Conservation (phyloP, 2,113 vertebrate species). For the Chionomys nivalis region DNA sequence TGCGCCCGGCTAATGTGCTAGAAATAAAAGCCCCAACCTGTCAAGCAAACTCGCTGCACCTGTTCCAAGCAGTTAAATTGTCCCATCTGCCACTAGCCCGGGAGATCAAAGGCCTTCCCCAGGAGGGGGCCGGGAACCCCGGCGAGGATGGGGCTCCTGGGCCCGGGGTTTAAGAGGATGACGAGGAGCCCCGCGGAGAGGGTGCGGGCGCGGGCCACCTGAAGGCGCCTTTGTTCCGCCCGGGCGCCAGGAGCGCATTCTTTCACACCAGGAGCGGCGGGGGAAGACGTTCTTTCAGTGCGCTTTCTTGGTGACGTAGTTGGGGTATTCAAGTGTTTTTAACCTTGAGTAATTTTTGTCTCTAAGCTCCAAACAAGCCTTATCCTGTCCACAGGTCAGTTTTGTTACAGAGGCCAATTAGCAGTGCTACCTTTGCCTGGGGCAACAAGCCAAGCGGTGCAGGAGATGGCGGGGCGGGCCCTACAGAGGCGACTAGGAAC, state of each 20-base stretch:
- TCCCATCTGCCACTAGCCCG: slow-evolving; percentile 87
- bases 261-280: slow-evolving; percentile 85
- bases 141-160: slow-evolving; percentile 76
- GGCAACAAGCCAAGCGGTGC: slow-evolving; percentile 97
- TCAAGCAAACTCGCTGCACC: slow-evolving; percentile 88
- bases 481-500: slow-evolving; percentile 94
- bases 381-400: slow-evolving; percentile 98
- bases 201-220: slow-evolving; percentile 81
- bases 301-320: slow-evolving; percentile 87
- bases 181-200: slow-evolving; percentile 45
- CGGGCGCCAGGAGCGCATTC: slow-evolving; percentile 86
- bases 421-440: slow-evolving; percentile 98
- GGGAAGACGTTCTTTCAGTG: slow-evolving; percentile 90
- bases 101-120: slow-evolving; percentile 88
- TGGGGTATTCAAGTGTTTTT: slow-evolving; percentile 89
- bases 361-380: slow-evolving; percentile 94
- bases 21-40: slow-evolving; percentile 88
- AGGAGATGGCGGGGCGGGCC: slow-evolving; percentile 93
- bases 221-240: slow-evolving; percentile 87
- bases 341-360: slow-evolving; percentile 93
- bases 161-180: slow-evolving; percentile 70
- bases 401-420: slow-evolving; percentile 99
- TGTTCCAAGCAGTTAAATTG: slow-evolving; percentile 87
- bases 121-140: slow-evolving; percentile 83
- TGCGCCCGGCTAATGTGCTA: slow-evolving; percentile 86